Evolutionary conservation across 2,797 vertebrate genomes (phyloP).

Genomic region (Galaxias olidus): DNA sequence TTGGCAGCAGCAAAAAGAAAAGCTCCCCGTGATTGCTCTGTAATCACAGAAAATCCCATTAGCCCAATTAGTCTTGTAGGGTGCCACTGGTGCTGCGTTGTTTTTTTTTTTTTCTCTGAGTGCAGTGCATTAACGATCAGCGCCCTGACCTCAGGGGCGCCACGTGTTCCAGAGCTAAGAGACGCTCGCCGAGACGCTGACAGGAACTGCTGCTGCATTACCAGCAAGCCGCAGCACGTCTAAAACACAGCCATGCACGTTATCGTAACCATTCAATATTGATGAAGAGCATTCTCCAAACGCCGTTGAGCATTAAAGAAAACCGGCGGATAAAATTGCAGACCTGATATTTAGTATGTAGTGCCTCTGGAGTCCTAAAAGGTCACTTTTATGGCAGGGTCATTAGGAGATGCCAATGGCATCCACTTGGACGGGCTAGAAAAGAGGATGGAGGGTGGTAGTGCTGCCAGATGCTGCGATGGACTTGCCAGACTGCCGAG

Average conservation of each 20-base stretch:
- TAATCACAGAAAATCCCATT: conserved; percentile 5
- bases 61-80: conserved; percentile 12
- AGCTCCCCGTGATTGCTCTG: not conserved
- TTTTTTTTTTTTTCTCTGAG: too few species aligned
- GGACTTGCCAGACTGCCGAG: not conserved
- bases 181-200: conserved; percentile 14
- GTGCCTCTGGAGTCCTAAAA: conserved; percentile 14
- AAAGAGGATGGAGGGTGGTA: conserved; percentile 9
- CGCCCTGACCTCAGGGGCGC: conserved; percentile 43
- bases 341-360: conserved; percentile 31
- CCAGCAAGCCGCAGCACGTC: conserved; percentile 3
- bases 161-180: conserved; percentile 13
- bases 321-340: conserved; percentile 18
- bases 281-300: conserved; percentile 22
- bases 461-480: not conserved
- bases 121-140: conserved; percentile 31
- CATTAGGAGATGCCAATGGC: not conserved
- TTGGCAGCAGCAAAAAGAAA: not conserved
- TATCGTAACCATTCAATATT: conserved; percentile 34
- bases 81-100: conserved; percentile 11
- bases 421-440: conserved; percentile 2
- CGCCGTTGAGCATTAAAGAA: not conserved
- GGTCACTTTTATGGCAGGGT: conserved; percentile 6
- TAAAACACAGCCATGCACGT: conserved; percentile 12
- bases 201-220: conserved; percentile 1